Base-by-base conservation (phyloP, 2,113 vertebrate genomes). In the Tamias sibiricus region DNA sequence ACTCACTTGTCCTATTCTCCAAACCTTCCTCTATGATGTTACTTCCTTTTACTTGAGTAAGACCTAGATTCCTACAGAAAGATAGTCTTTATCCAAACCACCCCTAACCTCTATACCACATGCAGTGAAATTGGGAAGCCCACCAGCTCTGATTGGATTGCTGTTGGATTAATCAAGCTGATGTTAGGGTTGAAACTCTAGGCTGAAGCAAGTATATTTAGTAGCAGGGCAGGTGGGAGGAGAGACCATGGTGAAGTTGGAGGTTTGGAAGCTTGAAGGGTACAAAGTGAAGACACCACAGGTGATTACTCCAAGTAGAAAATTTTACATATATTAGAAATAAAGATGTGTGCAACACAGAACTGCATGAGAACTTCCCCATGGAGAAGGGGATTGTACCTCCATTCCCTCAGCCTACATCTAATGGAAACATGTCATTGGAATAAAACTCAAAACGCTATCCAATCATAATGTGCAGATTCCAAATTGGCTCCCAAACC, bases 181-280 rank as follows among this genome's bases (percentile, higher is more conserved):
- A 37, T n/a, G 5, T 16, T 62, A 40, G 22, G 20, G 6, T 42
- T 47, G 54, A 87, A 90, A 35, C 57, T 9, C 26, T 30, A 71
- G 8, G 6, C 7, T 42, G 7, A 59, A 79, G 13, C 30, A 66
- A 71, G 17, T n/a, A 35, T 74, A n/a, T 47, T 66, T 26, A 4
- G 32, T 13, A 57, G 47, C 24, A n/a, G n/a, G 0, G 6, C 0
- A 32, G 74, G 1, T 24, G 47, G 35, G 1, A 47, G 2, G 11
- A 2, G 19, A 69, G 20, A 30, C 3, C 20, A 19, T 44, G 24
- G 11, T 10, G 30, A 83, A 64, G 14, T 11, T 85, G n/a, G n/a
- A 35, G 28, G 8, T 42, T 47, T 71, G 28, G 3, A 64, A 14
- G 16, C 30, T 59, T 35, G 49, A 52, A 69, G n/a, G n/a, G 24